Conservation (phyloP, 2,797 vertebrate species). For the Sciurus carolinensis region DNA sequence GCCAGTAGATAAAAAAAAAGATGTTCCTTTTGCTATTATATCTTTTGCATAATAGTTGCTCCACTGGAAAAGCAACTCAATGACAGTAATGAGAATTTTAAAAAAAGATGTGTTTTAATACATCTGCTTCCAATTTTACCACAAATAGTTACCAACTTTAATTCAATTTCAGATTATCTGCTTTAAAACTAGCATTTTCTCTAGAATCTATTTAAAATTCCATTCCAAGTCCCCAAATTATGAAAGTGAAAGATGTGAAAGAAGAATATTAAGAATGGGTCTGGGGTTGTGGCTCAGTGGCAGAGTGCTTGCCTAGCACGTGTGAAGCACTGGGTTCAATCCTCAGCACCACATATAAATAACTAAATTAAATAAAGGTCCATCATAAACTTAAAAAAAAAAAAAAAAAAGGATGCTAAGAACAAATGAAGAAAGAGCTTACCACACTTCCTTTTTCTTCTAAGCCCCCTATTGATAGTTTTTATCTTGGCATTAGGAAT, state of each 20-base stretch:
- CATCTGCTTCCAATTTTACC: neutral
- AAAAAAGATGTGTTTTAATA: neutral
- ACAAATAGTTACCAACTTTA: neutral
- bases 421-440: slow-evolving; percentile 61
- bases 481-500: slow-evolving; percentile 87
- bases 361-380: no score
- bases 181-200: neutral
- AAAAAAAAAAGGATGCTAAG: neutral
- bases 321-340: no score
- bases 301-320: no score
- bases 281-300: no score
- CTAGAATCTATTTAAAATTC: slow-evolving; percentile 12
- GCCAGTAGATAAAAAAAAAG: neutral
- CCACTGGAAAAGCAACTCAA: neutral
- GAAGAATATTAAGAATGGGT: neutral
- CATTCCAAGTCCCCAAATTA: neutral
- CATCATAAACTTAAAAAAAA: no score
- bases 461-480: slow-evolving; percentile 86
- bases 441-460: slow-evolving; percentile 88
- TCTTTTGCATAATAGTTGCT: neutral
- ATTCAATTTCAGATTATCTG: neutral
- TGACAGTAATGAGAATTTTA: neutral
- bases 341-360: no score
- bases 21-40: neutral
- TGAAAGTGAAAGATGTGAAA: neutral